These are phyloP conservation scores for Drosophila anomelani DNA, from an alignment of 2,888 invertebrate genomes.

Conservation along the genomic window DNA sequence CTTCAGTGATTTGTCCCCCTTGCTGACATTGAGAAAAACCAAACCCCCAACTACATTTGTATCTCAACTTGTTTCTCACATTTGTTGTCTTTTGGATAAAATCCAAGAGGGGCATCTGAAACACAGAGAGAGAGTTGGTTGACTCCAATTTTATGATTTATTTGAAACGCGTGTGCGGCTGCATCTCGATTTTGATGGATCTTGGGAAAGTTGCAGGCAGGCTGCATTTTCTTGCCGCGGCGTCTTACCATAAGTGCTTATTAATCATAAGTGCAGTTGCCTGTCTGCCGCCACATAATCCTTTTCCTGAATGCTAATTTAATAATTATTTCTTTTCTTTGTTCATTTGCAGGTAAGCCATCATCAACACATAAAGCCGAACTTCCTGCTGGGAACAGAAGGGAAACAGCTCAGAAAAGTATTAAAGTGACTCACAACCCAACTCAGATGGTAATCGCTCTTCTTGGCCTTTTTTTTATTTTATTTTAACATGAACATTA, in stretches of 20 bases:
- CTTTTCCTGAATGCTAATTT: conserved; percentile 43
- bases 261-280: conserved; percentile 51
- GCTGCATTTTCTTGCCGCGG: conserved; percentile 35
- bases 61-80: conserved; percentile 53
- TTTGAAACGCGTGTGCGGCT: conserved; percentile 56
- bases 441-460: conserved; percentile 40
- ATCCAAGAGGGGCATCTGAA: neutral
- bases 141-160: conserved; percentile 63
- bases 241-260: conserved; percentile 50
- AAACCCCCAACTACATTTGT: neutral
- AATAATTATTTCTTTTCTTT: conserved; percentile 36
- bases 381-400: conserved; percentile 27
- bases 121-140: conserved; percentile 6
- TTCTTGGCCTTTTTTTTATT: conserved; percentile 19
- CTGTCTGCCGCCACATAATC: conserved; percentile 23
- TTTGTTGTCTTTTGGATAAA: conserved; percentile 19
- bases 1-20: neutral
- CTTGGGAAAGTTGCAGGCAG: conserved; percentile 61
- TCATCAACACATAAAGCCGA: conserved; percentile 15
- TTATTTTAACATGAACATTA: conserved; percentile 18
- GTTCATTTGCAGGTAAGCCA: conserved; percentile 66
- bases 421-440: conserved; percentile 13
- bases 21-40: neutral
- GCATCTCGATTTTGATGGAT: conserved; percentile 28
- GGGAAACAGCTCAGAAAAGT: neutral